A percentile compares a stretch with the other conserved stretches of the same genome.
Conservation (phyloP, 2,113 vertebrate genomes). For the Vulpes ferrilata region DNA sequence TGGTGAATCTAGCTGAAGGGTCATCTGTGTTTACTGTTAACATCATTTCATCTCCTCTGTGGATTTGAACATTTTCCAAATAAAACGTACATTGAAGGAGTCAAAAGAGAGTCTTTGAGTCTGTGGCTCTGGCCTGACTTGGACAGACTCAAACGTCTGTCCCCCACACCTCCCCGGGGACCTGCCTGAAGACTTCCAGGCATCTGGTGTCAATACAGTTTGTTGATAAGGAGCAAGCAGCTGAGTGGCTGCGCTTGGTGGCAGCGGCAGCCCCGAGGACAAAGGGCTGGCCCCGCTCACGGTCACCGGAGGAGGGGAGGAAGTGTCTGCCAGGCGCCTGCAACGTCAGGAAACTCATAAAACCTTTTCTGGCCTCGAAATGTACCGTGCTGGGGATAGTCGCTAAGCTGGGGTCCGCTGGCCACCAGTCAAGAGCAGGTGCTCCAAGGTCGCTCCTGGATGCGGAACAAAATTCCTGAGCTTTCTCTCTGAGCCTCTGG, state of each 20-base stretch:
- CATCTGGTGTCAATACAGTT: constrained; percentile 46
- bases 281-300: neutral
- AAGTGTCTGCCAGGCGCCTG: neutral
- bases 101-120: neutral
- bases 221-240: constrained; percentile 4
- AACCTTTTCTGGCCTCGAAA: constrained; percentile 24
- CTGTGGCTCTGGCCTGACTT: constrained; percentile 49
- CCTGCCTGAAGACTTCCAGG: neutral
- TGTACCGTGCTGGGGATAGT: constrained; percentile 42
- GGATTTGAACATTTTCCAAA: neutral
- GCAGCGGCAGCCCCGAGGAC: neutral
- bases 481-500: neutral
- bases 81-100: neutral
- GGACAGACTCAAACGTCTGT: neutral
- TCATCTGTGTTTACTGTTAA: neutral
- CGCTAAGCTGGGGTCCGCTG: constrained; percentile 39
- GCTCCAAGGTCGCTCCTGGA: neutral
- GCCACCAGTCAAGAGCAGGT: neutral
- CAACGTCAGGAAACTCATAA: constrained; percentile 36
- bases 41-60: neutral
- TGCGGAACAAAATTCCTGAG: neutral
- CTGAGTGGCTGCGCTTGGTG: neutral
- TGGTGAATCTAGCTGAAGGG: neutral
- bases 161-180: neutral
- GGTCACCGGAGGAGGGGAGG: neutral